A percentile compares a stretch with the other conserved stretches of the same genome.
Evolutionary conservation across 2,113 vertebrate species (phyloP).

Genomic region (Paralichthys olivaceus): DNA sequence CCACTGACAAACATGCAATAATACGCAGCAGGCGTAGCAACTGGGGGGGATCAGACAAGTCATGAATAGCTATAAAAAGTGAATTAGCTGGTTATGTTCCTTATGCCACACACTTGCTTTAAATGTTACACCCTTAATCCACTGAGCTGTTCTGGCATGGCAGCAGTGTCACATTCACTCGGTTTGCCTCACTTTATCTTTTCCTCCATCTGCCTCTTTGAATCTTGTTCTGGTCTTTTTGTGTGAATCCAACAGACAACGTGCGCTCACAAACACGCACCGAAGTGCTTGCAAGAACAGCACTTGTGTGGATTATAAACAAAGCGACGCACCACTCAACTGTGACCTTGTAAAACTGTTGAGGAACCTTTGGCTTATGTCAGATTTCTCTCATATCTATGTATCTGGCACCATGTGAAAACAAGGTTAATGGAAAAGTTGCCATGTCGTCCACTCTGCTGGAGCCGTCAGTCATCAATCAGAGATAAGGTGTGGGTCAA

Average conservation of each 20-base stretch:
- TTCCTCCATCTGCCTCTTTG: constrained; percentile 26
- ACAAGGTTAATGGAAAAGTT: constrained; percentile 75
- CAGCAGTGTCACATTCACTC: constrained; percentile 12
- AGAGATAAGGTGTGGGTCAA: constrained; percentile 58
- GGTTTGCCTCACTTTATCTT: constrained; percentile 14
- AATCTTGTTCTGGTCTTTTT: constrained; percentile 11
- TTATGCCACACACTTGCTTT: constrained; percentile 50
- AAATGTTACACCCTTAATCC: constrained; percentile 45
- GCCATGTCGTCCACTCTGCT: constrained; percentile 16
- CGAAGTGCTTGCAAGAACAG: constrained; percentile 15
- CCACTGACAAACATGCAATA: constrained; percentile 60
- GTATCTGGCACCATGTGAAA: constrained; percentile 24
- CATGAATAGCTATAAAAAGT: constrained; percentile 59
- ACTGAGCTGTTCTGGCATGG: constrained; percentile 22
- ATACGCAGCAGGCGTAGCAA: constrained; percentile 52
- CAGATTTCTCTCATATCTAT: constrained; percentile 11
- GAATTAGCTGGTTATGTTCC: constrained; percentile 49
- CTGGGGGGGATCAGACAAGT: constrained; percentile 22
- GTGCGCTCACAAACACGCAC: neutral
- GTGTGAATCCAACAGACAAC: neutral
- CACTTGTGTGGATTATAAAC: constrained; percentile 15
- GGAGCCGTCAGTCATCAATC: constrained; percentile 54
- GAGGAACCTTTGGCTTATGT: constrained; percentile 25
- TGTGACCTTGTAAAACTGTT: constrained; percentile 21
- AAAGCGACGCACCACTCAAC: constrained; percentile 1